These are phyloP conservation scores for Entosphenus tridentatus DNA, from an alignment of 2,113 vertebrate genomes.

Conservation along the genomic window DNA sequence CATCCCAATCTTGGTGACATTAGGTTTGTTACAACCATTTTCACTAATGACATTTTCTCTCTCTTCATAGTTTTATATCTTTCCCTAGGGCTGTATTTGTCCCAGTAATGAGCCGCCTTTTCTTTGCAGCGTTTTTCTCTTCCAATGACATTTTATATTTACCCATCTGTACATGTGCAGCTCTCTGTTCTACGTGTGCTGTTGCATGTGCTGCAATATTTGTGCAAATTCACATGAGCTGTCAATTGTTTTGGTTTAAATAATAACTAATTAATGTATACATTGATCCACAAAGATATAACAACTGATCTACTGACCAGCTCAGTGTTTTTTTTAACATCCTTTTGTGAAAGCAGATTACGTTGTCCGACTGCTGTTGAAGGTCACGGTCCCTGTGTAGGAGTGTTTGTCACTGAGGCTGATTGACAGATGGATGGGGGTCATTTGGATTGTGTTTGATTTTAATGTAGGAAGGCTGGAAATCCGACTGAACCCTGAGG, in stretches of 20 bases:
- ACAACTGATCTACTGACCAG: too few relatives aligned
- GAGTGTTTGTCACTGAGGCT: background rate
- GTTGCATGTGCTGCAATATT: too few relatives aligned
- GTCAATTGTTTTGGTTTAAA: too few relatives aligned
- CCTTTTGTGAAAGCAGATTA: too few relatives aligned
- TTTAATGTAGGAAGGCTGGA: constrained; percentile 26
- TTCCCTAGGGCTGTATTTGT: background rate
- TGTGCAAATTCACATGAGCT: too few relatives aligned
- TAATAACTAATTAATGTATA: too few relatives aligned
- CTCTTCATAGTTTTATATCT: background rate
- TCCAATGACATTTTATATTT: background rate
- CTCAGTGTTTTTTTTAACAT: too few relatives aligned
- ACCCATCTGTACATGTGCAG: too few relatives aligned
- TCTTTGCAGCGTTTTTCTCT: background rate
- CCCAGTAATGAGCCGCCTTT: background rate
- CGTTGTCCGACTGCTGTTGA: too few relatives aligned
- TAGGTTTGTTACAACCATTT: constrained; percentile 22
- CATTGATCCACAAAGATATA: too few relatives aligned
- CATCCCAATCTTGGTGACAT: constrained; percentile 20
- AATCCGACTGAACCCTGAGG: constrained; percentile 23
- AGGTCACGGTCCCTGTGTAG: background rate
- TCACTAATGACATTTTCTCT: background rate
- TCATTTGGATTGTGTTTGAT: background rate
- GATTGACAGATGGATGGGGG: background rate
- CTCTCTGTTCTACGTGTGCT: too few relatives aligned